Evolutionary conservation across 2,797 vertebrate species (phyloP).

Genomic region (Oryzias dopingdopingensis): DNA sequence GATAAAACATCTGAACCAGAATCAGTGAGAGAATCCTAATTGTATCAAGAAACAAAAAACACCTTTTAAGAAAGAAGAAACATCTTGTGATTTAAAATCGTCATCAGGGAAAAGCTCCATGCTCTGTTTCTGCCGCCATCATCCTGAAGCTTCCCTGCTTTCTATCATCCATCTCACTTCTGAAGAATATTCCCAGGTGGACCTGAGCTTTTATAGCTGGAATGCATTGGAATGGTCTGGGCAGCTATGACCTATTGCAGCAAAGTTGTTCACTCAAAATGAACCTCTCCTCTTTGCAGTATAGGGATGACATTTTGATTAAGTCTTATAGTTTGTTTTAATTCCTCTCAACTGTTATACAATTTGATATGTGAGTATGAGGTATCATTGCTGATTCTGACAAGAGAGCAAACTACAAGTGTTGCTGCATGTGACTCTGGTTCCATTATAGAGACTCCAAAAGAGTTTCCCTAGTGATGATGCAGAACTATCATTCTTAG

Average conservation of each 20-base stretch:
- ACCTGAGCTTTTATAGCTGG: conserved; percentile 56
- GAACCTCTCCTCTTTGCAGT: conserved; percentile 8
- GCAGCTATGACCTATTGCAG: conserved; percentile 13
- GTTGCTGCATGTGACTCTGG: conserved; percentile 12
- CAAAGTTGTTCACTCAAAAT: conserved; percentile 13
- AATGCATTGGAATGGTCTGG: conserved; percentile 47
- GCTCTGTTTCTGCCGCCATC: conserved; percentile 59
- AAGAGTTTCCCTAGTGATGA: conserved; percentile 8
- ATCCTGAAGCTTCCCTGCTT: conserved; percentile 47
- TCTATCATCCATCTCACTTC: conserved; percentile 53
- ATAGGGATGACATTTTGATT: conserved; percentile 12
- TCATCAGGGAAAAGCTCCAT: conserved; percentile 43
- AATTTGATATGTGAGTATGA: background rate
- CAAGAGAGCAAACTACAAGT: too few species aligned
- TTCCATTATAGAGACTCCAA: background rate
- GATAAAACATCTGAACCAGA: background rate
- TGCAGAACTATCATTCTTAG: background rate
- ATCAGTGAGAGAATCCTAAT: conserved; percentile 15
- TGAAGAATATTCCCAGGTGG: conserved; percentile 50
- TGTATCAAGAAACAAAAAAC: conserved; percentile 34
- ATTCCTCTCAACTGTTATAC: background rate
- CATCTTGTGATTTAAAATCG: conserved; percentile 28
- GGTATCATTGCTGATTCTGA: too few species aligned
- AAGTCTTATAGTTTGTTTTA: background rate
- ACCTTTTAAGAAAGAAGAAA: conserved; percentile 26